Base-by-base conservation (phyloP, 2,888 invertebrate species). In the Clitarchus hookeri region DNA sequence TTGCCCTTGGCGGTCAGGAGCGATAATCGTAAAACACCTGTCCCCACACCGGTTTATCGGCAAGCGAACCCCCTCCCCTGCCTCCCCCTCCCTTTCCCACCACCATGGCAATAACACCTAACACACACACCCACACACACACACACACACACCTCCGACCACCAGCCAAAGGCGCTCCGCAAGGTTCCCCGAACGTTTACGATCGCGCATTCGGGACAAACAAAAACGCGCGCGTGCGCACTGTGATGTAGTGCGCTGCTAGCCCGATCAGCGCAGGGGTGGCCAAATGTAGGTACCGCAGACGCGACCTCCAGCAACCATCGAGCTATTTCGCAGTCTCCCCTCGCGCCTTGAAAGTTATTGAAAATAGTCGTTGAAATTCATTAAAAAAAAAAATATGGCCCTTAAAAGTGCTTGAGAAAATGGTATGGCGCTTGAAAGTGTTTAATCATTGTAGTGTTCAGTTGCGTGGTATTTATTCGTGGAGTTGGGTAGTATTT, bases 11-110 rank as follows among this genome's bases (percentile, higher is more conserved):
- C 65, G 23, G 65, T n/a, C 65, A 11, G 23, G 65, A 65, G 65
- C 65, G 65, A 65, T 65, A 65, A 65, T 23, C 65, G 65, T 65
- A 65, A 65, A 65, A 65, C 23, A 65, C 65, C 65, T 65, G 65
- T 65, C 65, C 65, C 65, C 65, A 12, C 53, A 53, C 53, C 13
- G 53, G 23, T 16, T n/a, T 65, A 65, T 65, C 65, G 65, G 65
- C 23, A 23, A 65, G 65, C 65, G 8, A n/a, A 65, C 11, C 19
- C 3, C 8, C 19, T 8, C 6, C 53, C 19, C 53, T 8, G 4
- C 53, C 19, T 8, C 53, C 19, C 53, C 53, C 19, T 19, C n/a
- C n/a, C n/a, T n/a, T n/a, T n/a, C n/a, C n/a, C n/a, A n/a, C n/a
- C n/a, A n/a, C n/a, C n/a, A n/a, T n/a, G n/a, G n/a, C n/a, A n/a